phyloP scores from a whole-genome alignment of 2,113 vertebrate species.

The Sprattus sprattus region DNA sequence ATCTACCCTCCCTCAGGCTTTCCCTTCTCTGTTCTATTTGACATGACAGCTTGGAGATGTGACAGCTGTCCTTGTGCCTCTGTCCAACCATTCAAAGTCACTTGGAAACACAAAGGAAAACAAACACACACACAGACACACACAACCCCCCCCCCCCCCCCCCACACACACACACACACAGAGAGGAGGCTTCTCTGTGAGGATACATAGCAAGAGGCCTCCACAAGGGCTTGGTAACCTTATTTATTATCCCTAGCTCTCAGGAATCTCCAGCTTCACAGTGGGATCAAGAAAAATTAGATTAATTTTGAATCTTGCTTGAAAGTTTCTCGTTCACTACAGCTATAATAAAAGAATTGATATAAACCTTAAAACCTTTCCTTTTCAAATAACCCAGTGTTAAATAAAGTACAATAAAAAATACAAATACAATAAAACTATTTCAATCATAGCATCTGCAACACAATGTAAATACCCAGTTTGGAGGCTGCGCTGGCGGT shows the following conservation, averaged over 20 bases:
- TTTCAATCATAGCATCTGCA: too few species aligned
- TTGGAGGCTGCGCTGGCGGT: too few species aligned
- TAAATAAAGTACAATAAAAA: too few species aligned
- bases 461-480: too few species aligned
- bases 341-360: too few species aligned
- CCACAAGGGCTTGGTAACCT: neutral
- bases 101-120: slow-evolving; percentile 3
- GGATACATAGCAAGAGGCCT: neutral
- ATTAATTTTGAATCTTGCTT: too few species aligned
- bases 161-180: neutral
- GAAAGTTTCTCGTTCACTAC: too few species aligned
- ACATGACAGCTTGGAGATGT: slow-evolving; percentile 68
- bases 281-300: neutral
- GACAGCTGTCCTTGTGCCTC: slow-evolving; percentile 74
- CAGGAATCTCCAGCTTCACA: too few species aligned
- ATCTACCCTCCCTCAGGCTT: slow-evolving; percentile 62
- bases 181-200: slow-evolving; percentile 15
- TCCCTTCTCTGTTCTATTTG: slow-evolving; percentile 56
- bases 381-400: too few species aligned
- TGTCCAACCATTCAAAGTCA: slow-evolving; percentile 66
- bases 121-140: slow-evolving; percentile 23
- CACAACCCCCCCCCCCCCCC: too few species aligned
- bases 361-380: too few species aligned
- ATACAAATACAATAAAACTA: too few species aligned
- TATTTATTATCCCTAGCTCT: neutral